Evolutionary conservation across 2,888 invertebrate genomes (phyloP), one percentile per base, ranked within the genome.

Genomic region (Piscicola geometra): DNA sequence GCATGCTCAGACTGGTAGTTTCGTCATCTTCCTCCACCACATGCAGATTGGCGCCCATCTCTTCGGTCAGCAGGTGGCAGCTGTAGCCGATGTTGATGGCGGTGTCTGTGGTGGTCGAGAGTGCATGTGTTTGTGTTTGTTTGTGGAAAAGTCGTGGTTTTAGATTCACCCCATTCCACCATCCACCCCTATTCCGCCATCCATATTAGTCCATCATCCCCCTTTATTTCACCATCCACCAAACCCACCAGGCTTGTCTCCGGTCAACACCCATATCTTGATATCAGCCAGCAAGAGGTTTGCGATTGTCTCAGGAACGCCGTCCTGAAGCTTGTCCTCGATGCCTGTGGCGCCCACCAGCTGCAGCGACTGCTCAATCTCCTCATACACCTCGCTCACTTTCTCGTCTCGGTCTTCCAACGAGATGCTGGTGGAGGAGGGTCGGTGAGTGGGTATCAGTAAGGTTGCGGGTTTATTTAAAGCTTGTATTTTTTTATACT

Each of bases 61-160:
- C 79, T 28, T 79, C 79, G 3, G 94, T 96, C 75, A 99, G 88
- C 81, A 99, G 88, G 85, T 94, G 94, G 86, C 97, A 99, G 67
- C 97, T 96, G 86, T 98, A 99, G 47, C 98, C 99, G 83, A 99
- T 98, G 87, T 99, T 99, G 84, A 99, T 94, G 76, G 99, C 99
- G 77, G 99, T 99, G 88, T 99, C 98, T 96, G 87, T 30, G n/a
- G 79, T 73, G 2, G 35, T 33, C 9, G 33, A n/a, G 32, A 41
- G 41, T 41, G 41, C 15, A 9, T 41, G 41, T 41, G 41, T 5
- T 41, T 41, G 41, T 41, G 41, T 5, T n/a, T 41, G 41, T 41
- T 41, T 41, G 41, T 41, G 41, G 41, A 5, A 41, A 41, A 41
- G 15, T 41, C 41, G 5, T 41, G 60, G 15, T 56, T 25, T 25